Evolutionary conservation across 2,888 invertebrate genomes (phyloP).

Genomic region (Ommatoiulus sabulosus): DNA sequence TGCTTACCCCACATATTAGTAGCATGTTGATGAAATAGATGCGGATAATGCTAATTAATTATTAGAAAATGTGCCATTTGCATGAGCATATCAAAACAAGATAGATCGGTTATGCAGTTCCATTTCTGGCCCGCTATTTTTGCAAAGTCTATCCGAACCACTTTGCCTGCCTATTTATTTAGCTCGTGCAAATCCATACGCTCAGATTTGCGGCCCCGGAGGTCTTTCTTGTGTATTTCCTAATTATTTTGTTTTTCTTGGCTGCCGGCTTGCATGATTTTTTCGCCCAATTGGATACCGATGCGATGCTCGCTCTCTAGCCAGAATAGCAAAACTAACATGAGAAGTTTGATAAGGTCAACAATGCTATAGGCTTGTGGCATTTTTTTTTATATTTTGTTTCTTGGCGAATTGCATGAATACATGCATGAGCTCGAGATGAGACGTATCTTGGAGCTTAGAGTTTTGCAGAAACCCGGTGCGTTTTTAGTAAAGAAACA

Average conservation of each 20-base stretch:
- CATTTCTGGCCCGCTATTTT: not conserved
- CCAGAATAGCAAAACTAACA: too few relatives aligned
- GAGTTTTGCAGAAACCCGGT: too few relatives aligned
- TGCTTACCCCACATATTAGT: not conserved
- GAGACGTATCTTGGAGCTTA: too few relatives aligned
- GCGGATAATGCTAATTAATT: slow-evolving; percentile 25
- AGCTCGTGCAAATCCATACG: not conserved
- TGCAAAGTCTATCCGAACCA: not conserved
- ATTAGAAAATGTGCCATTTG: not conserved
- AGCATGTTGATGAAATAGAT: not conserved
- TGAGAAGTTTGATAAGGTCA: not conserved
- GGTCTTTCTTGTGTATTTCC: not conserved
- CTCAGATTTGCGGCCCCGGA: not conserved
- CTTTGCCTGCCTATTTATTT: not conserved
- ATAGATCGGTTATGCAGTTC: not conserved
- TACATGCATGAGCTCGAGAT: too few relatives aligned
- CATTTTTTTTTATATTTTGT: not conserved
- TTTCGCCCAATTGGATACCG: not conserved
- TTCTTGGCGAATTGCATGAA: not conserved
- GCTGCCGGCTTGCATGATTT: not conserved
- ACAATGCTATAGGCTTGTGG: not conserved
- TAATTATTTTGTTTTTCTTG: not conserved
- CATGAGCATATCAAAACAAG: slow-evolving; percentile 4
- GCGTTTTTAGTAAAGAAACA: too few relatives aligned
- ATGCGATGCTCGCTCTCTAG: not conserved